phyloP scores from a whole-genome alignment of 1,140 invertebrate genomes.

The Dinoponera quadriceps region DNA sequence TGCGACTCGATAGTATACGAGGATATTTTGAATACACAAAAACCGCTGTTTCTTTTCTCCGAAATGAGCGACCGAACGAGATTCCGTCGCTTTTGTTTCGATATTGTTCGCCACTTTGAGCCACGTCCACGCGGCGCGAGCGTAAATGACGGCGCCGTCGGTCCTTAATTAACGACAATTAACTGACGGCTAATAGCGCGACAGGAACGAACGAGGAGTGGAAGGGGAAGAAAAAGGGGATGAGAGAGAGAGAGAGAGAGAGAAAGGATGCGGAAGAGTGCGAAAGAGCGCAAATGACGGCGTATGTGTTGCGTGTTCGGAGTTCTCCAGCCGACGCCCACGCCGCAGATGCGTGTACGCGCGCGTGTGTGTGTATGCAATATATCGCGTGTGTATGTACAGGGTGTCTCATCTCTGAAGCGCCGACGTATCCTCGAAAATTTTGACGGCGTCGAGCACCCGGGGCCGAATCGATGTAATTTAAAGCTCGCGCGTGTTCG shows the following conservation, averaged over 20 bases:
- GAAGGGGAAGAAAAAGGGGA: not conserved
- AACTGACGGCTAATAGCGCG: slow-evolving; percentile 1
- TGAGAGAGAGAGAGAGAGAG: not conserved
- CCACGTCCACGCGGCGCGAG: not conserved
- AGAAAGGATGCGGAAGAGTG: not conserved
- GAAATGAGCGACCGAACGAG: not conserved
- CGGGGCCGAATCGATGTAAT: slow-evolving; percentile 40
- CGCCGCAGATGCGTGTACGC: not conserved
- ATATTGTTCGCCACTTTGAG: slow-evolving; percentile 17
- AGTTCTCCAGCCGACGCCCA: not conserved
- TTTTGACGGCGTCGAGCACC: slow-evolving; percentile 23
- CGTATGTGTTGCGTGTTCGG: not conserved
- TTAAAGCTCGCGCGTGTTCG: slow-evolving; percentile 34
- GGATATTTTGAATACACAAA: too few species aligned
- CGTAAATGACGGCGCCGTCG: slow-evolving; percentile 14
- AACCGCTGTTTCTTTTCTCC: too few species aligned
- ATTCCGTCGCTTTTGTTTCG: not conserved
- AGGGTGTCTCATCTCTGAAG: slow-evolving; percentile 36
- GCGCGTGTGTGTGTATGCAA: slow-evolving; percentile 11
- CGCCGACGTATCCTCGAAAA: slow-evolving; percentile 18
- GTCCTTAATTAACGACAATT: slow-evolving; percentile 38
- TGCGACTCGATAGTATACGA: too few species aligned
- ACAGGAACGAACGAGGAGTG: not conserved
- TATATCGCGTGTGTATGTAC: not conserved
- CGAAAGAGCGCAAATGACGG: not conserved